Evolutionary conservation across 2,888 invertebrate species (phyloP), one percentile per base, ranked within the genome.

Genomic region (Ectemnius cavifrons): DNA sequence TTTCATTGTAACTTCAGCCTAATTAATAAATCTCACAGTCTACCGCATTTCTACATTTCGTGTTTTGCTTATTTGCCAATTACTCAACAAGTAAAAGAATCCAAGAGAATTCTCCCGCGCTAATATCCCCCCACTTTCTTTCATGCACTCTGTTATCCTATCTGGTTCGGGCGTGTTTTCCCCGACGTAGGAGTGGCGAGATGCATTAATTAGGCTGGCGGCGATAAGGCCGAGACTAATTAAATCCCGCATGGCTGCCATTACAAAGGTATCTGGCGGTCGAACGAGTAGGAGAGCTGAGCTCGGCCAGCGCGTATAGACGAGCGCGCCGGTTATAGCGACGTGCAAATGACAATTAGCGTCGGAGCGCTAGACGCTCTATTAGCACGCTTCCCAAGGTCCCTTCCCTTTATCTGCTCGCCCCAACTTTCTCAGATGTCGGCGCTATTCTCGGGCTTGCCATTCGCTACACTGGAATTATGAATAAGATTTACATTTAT

Each of bases 311-410:
- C 52, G 67, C 68, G 27, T 66, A 60, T 61, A 67, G 73, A 62
- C 37, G 37, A 37, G 37, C 37, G 63, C 37, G 63, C 75, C 63
- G 49, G 57, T 60, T 71, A 62, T 67, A 61, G 59, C 67, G 66
- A 71, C 16, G 61, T 68, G 71, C 58, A 61, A 70, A 79, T 45
- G 72, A 72, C 73, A 77, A 84, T 86, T 86, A 86, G 78, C 86
- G 69, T 68, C 47, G 49, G 74, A 69, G 71, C 66, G 83, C 76
- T 79, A 84, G 81, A 84, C 82, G 45, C 63, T 27, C 67, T 75
- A 81, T 84, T 86, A 84, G 71, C 83, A 66, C 61, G 28, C 27
- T 67, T 66, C 57, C 47, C 77, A 81, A 81, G 81, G 75, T 66
- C 77, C 20, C 23, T 23, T 23, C 1, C 13, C 61, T 63, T 79